phyloP scores from a whole-genome alignment of 2,888 invertebrate species.

The Alsophila aescularia region DNA sequence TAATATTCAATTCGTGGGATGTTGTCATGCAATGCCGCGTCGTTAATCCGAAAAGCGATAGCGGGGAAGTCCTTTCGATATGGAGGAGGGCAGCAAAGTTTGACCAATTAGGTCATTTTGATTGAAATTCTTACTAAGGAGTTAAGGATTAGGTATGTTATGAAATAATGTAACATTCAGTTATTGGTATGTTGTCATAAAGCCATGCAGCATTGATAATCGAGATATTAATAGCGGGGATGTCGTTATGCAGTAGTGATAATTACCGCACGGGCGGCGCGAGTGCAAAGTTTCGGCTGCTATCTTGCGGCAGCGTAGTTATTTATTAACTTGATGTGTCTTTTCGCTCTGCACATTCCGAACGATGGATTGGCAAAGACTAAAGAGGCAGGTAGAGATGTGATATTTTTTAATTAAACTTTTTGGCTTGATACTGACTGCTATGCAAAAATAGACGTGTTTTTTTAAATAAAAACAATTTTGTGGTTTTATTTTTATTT shows the following conservation, averaged over 20 bases:
- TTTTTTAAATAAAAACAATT: no score
- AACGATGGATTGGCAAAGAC: conserved; percentile 58
- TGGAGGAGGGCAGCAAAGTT: no score
- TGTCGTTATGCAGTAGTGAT: conserved; percentile 21
- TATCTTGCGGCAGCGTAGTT: conserved; percentile 60
- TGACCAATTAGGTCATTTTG: no score
- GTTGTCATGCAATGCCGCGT: no score
- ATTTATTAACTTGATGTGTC: conserved; percentile 79
- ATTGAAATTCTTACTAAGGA: no score
- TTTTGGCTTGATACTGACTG: neutral
- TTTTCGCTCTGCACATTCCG: conserved; percentile 75
- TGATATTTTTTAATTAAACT: neutral
- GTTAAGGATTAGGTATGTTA: neutral
- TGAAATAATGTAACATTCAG: neutral
- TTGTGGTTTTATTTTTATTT: no score
- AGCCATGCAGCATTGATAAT: neutral
- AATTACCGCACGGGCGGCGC: conserved; percentile 7
- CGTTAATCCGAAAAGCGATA: no score
- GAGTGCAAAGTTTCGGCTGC: conserved; percentile 40
- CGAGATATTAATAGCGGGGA: neutral
- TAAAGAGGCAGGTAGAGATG: conserved; percentile 22
- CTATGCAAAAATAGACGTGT: neutral
- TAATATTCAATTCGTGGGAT: no score
- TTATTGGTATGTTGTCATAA: neutral
- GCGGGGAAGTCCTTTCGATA: no score